These are phyloP conservation scores for Tinea trinotella DNA, from an alignment of 2,888 invertebrate genomes.

Conservation along the genomic window DNA sequence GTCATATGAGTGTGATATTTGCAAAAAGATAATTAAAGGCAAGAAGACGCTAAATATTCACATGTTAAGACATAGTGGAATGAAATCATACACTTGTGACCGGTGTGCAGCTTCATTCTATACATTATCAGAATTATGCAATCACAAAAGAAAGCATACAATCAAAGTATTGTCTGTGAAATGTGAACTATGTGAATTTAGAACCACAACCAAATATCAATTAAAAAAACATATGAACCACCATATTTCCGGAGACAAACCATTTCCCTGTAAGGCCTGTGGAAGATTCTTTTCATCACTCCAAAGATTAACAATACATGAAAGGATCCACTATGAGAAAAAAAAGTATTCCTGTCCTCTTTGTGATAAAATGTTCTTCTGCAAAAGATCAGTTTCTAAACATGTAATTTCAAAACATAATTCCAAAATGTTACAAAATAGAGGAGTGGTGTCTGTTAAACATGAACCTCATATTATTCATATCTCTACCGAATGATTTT, in stretches of 20 bases:
- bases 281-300: slow-evolving; percentile 41
- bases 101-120: slow-evolving; percentile 46
- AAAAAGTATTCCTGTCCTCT: slow-evolving; percentile 39
- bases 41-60: slow-evolving; percentile 28
- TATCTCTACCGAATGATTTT: too few species aligned
- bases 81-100: slow-evolving; percentile 46
- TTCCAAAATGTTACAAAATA: slow-evolving; percentile 13
- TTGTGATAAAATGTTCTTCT: slow-evolving; percentile 39
- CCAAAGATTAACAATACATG: slow-evolving; percentile 38
- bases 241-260: slow-evolving; percentile 10
- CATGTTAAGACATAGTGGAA: slow-evolving; percentile 42
- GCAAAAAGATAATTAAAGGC: slow-evolving; percentile 17
- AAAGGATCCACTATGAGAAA: slow-evolving; percentile 39
- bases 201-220: slow-evolving; percentile 8
- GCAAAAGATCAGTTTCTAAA: slow-evolving; percentile 31
- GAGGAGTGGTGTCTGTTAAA: slow-evolving; percentile 1
- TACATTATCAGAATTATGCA: slow-evolving; percentile 41
- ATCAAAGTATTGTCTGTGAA: slow-evolving; percentile 1
- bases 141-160: slow-evolving; percentile 31
- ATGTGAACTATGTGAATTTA: slow-evolving; percentile 16
- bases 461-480: background rate
- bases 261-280: slow-evolving; percentile 36
- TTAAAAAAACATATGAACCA: slow-evolving; percentile 3
- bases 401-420: slow-evolving; percentile 29
- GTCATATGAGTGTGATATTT: slow-evolving; percentile 15